These are phyloP conservation scores for Varanus salvator DNA, from an alignment of 2,113 vertebrate genomes.

Conservation along the genomic window DNA sequence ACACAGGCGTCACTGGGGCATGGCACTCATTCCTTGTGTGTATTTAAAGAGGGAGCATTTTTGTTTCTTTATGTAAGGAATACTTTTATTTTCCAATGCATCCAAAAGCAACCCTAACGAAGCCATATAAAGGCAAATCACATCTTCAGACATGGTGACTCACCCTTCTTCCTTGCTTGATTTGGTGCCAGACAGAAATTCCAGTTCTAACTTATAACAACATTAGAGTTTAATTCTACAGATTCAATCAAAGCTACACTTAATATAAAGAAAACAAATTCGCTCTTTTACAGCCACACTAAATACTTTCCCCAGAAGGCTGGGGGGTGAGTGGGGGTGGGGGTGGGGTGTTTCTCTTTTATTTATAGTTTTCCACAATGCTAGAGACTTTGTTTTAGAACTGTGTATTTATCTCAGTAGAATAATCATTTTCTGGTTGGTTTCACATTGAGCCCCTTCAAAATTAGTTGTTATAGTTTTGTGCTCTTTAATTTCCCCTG, in stretches of 20 bases:
- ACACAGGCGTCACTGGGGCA: conserved; percentile 11
- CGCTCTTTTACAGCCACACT: conserved; percentile 75
- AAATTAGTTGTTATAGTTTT: conserved; percentile 77
- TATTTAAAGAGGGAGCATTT: conserved; percentile 45
- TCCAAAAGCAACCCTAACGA: conserved; percentile 61
- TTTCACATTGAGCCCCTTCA: conserved; percentile 77
- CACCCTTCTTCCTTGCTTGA: conserved; percentile 64
- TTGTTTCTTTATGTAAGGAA: conserved; percentile 52
- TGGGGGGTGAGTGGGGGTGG: conserved; percentile 46
- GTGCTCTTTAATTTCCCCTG: conserved; percentile 74
- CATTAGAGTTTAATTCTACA: conserved; percentile 75
- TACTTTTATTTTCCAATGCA: conserved; percentile 57
- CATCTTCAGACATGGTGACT: conserved; percentile 63
- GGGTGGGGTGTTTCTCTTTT: conserved; percentile 45
- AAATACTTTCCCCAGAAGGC: conserved; percentile 78
- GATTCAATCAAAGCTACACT: conserved; percentile 76
- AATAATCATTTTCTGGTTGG: conserved; percentile 81
- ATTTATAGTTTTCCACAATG: conserved; percentile 75
- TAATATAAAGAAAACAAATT: conserved; percentile 78
- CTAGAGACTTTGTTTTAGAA: conserved; percentile 72
- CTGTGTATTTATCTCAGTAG: conserved; percentile 74
- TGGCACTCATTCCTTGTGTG: neutral
- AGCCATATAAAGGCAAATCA: conserved; percentile 66
- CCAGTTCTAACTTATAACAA: conserved; percentile 73
- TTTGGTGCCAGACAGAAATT: conserved; percentile 67